These are phyloP conservation scores for Plectus sambesii DNA, from an alignment of 1,140 invertebrate genomes.

Conservation along the genomic window DNA sequence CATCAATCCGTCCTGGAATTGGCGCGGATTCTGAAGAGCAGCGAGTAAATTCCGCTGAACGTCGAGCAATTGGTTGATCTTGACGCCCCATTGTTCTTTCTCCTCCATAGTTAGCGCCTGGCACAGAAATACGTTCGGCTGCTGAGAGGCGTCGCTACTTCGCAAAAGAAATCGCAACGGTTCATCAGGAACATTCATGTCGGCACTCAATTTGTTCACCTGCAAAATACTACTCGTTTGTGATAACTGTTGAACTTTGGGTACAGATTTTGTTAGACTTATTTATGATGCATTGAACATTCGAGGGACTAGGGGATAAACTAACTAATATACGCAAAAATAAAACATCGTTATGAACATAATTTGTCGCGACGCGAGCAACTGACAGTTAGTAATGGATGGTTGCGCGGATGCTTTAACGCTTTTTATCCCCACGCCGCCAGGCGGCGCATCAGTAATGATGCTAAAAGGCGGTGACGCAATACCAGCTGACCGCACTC, in stretches of 20 bases:
- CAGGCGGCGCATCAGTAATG: no score
- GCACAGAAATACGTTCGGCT: constrained; percentile 31
- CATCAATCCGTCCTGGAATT: constrained; percentile 29
- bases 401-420: no score
- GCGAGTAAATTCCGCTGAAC: constrained; percentile 40
- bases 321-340: constrained; percentile 3
- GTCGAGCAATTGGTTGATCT: constrained; percentile 35
- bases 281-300: background rate
- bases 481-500: no score
- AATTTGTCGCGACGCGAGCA: no score
- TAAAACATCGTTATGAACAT: background rate
- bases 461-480: no score
- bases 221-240: no score
- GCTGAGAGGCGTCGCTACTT: constrained; percentile 35
- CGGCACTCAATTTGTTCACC: constrained; percentile 44
- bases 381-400: no score
- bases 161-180: constrained; percentile 39
- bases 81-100: constrained; percentile 39
- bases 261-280: background rate
- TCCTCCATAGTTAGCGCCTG: constrained; percentile 34
- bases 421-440: no score
- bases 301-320: background rate
- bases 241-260: no score
- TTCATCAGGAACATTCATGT: constrained; percentile 33
- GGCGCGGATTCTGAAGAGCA: constrained; percentile 42